These are phyloP conservation scores for Centropus unirufus DNA, from an alignment of 2,113 vertebrate species.

Conservation along the genomic window DNA sequence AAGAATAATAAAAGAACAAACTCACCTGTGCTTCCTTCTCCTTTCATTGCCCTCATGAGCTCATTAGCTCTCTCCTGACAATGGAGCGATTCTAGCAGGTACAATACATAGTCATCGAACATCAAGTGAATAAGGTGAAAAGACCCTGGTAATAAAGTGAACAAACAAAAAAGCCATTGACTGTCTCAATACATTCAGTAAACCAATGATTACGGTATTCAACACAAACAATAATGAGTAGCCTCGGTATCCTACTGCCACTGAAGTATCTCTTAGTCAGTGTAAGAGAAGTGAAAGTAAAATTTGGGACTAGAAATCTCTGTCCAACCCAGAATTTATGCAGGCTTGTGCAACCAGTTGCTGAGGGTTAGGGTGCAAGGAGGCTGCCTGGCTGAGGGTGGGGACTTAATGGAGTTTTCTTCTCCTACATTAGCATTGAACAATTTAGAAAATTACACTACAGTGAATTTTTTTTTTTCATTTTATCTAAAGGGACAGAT, in stretches of 20 bases:
- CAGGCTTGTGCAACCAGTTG: not conserved
- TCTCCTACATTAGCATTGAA: not conserved
- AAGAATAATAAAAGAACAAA: not conserved
- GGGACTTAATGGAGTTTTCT: not conserved
- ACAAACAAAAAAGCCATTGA: constrained; percentile 45
- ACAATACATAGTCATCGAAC: constrained; percentile 98
- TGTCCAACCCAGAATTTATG: not conserved
- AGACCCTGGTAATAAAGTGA: constrained; percentile 82
- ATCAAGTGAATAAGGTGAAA: constrained; percentile 99
- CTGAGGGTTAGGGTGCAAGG: not conserved
- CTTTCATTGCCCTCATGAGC: constrained; percentile 96
- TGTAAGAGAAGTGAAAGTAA: not conserved
- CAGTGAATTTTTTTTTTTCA: not conserved
- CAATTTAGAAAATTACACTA: not conserved
- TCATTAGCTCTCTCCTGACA: constrained; percentile 97
- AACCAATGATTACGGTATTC: not conserved
- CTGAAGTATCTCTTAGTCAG: not conserved
- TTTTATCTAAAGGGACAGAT: not conserved
- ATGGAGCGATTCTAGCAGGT: constrained; percentile 95
- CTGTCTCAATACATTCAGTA: constrained; percentile 25
- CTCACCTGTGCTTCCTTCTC: constrained; percentile 89
- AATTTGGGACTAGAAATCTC: not conserved
- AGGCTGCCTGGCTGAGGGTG: not conserved
- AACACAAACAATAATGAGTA: not conserved
- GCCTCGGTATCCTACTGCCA: not conserved